These are phyloP conservation scores for Drosophila mercatorum DNA, from an alignment of 2,888 invertebrate genomes.

Conservation along the genomic window DNA sequence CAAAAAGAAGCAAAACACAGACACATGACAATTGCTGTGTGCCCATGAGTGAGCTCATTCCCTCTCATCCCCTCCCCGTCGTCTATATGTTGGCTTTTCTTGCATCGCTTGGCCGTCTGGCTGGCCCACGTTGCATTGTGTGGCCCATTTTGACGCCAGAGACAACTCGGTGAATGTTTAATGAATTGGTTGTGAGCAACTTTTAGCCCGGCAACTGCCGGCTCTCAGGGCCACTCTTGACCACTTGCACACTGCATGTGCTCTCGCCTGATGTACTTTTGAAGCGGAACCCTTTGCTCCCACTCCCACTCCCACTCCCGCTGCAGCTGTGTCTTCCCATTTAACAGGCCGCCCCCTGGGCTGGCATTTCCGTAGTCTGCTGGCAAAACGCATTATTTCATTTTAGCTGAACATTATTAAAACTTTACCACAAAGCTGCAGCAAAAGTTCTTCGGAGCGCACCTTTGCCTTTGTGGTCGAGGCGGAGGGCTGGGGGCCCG, in stretches of 20 bases:
- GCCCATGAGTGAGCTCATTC: conserved; percentile 16
- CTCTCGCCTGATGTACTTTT: conserved; percentile 38
- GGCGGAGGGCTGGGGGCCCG: conserved; percentile 4
- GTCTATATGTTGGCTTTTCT: conserved; percentile 10
- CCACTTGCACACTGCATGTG: conserved; percentile 38
- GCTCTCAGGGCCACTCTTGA: conserved; percentile 37
- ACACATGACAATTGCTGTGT: conserved; percentile 57
- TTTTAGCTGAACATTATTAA: conserved; percentile 76
- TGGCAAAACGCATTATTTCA: conserved; percentile 71
- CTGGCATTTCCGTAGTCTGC: conserved; percentile 33
- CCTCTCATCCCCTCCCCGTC: too few relatives aligned
- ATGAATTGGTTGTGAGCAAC: conserved; percentile 70
- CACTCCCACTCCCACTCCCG: neutral
- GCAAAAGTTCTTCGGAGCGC: conserved; percentile 57
- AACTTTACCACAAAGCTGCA: conserved; percentile 71
- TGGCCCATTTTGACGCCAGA: conserved; percentile 62
- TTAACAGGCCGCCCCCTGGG: neutral
- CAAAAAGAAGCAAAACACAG: conserved; percentile 21
- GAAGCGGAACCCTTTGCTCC: conserved; percentile 22
- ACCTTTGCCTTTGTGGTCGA: conserved; percentile 58
- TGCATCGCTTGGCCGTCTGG: conserved; percentile 11
- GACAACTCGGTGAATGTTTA: conserved; percentile 68
- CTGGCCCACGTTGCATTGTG: conserved; percentile 50
- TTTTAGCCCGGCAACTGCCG: conserved; percentile 46
- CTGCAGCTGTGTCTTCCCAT: conserved; percentile 16